Evolutionary conservation across 2,888 invertebrate genomes (phyloP).

Genomic region (Acanthosepion lycidas): DNA sequence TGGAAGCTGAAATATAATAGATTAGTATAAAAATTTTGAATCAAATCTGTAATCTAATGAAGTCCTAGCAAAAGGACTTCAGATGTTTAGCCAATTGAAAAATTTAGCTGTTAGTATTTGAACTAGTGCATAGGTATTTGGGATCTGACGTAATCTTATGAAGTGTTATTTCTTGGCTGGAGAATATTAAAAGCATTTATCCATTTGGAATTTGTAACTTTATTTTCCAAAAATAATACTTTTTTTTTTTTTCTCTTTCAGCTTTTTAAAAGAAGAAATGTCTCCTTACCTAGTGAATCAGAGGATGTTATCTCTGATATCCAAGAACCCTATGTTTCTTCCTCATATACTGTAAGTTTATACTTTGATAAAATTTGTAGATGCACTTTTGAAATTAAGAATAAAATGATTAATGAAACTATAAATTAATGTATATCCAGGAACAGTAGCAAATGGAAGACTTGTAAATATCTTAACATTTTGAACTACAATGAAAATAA

Average conservation of each 20-base stretch:
- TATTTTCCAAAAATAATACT: background rate
- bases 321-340: constrained; percentile 72
- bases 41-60: too few species aligned
- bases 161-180: too few species aligned
- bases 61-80: too few species aligned
- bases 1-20: too few species aligned
- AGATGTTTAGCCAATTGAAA: too few species aligned
- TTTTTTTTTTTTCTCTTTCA: constrained; percentile 55
- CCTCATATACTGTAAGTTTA: constrained; percentile 54
- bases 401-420: background rate
- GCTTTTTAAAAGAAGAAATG: constrained; percentile 92
- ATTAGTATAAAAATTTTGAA: too few species aligned
- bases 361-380: background rate
- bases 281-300: constrained; percentile 76
- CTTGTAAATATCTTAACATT: too few species aligned
- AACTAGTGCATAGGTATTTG: background rate
- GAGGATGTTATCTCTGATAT: constrained; percentile 74
- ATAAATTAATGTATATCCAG: background rate
- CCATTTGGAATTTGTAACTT: background rate
- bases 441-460: too few species aligned
- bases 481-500: too few species aligned
- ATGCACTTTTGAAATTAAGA: background rate
- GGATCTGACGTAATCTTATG: background rate
- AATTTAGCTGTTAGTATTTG: background rate
- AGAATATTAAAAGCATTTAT: background rate